phyloP scores from a whole-genome alignment of 2,797 vertebrate genomes.

The Stomatorhinus walkeri region DNA sequence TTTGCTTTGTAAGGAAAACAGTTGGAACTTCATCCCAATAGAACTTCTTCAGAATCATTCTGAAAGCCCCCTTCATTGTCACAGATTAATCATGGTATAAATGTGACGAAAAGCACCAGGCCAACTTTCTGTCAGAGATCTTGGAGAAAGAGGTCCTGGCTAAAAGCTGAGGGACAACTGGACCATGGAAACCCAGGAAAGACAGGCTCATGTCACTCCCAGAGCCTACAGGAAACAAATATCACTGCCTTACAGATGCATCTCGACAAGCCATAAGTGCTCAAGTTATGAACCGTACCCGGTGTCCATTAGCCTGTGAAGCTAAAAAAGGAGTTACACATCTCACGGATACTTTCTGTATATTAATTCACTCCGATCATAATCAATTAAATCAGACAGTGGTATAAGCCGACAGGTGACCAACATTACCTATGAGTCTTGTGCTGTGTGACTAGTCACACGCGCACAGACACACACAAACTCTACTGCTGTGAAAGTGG shows the following conservation, averaged over 20 bases:
- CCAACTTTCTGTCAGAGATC: neutral
- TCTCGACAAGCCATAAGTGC: neutral
- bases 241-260: neutral
- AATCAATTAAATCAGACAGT: neutral
- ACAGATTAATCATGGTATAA: neutral
- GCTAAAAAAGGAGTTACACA: neutral
- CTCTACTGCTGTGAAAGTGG: neutral
- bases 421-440: neutral
- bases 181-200: neutral
- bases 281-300: neutral
- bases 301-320: neutral
- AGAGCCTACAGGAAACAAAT: neutral
- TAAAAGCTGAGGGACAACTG: neutral
- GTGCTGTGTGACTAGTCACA: neutral
- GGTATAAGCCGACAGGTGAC: neutral
- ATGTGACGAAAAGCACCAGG: neutral
- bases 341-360: neutral
- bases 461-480: neutral
- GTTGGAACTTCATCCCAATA: neutral
- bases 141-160: neutral
- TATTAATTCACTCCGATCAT: neutral
- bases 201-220: neutral
- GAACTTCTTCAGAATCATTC: neutral
- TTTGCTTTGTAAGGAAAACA: neutral
- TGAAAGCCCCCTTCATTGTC: neutral